phyloP scores from a whole-genome alignment of 2,113 vertebrate species.

The Philantomba maxwellii region DNA sequence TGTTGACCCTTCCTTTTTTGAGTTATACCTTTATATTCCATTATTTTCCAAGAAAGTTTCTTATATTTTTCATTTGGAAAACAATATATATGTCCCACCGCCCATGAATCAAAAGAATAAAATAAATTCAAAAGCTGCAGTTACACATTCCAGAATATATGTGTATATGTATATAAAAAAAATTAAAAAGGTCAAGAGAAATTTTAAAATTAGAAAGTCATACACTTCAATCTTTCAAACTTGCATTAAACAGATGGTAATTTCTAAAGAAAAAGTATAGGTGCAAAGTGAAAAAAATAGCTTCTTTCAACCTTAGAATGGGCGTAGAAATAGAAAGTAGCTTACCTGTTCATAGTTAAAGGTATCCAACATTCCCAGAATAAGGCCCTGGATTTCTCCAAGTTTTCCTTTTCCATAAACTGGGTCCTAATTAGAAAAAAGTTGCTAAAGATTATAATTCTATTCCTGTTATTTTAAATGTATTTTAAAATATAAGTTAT shows the following conservation, averaged over 20 bases:
- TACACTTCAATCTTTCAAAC: not conserved
- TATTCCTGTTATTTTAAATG: constrained; percentile 6
- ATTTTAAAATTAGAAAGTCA: not conserved
- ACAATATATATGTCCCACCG: not conserved
- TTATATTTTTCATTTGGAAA: not conserved
- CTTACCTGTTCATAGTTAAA: constrained; percentile 96
- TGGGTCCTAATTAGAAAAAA: constrained; percentile 86
- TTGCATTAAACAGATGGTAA: not conserved
- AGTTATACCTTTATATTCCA: not conserved
- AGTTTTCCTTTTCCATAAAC: constrained; percentile 96
- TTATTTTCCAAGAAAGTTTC: constrained; percentile 12
- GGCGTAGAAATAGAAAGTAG: not conserved
- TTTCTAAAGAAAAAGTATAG: constrained; percentile 27
- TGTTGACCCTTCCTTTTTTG: not conserved
- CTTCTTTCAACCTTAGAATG: not conserved
- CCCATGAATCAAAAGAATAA: constrained; percentile 2
- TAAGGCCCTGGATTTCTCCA: constrained; percentile 95
- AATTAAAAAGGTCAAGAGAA: not conserved
- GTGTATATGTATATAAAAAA: not conserved
- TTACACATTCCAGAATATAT: not conserved
- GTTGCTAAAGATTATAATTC: not conserved
- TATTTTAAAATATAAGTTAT: constrained; percentile 22
- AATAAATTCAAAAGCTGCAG: not conserved
- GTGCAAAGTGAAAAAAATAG: not conserved
- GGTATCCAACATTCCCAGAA: constrained; percentile 96